A percentile compares a stretch with the other conserved stretches of the same genome.
These are phyloP conservation scores for Calycopis cecrops DNA, from an alignment of 1,140 invertebrate species.

Conservation along the genomic window DNA sequence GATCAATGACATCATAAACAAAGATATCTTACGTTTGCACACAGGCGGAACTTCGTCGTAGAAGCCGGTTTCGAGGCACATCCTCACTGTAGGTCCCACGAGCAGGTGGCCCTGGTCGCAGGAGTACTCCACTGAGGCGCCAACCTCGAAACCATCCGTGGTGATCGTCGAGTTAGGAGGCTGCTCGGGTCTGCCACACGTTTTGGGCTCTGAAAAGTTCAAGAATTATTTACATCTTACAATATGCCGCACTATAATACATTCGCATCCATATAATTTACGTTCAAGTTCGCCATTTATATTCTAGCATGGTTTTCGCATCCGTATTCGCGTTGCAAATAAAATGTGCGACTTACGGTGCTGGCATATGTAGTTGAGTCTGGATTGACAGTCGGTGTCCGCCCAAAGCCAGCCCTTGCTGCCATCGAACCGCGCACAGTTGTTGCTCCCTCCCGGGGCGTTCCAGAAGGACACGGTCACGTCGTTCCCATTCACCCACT, in stretches of 20 bases:
- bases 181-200: conserved; percentile 92
- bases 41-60: conserved; percentile 95
- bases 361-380: conserved; percentile 94
- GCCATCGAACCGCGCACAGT: conserved; percentile 93
- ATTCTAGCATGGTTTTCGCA: conserved; percentile 12
- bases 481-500: conserved; percentile 92
- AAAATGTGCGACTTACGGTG: conserved; percentile 83
- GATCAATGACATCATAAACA: too few relatives aligned
- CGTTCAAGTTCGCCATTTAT: too few relatives aligned
- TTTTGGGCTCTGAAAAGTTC: conserved; percentile 83
- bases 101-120: conserved; percentile 91
- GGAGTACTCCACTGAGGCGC: conserved; percentile 89
- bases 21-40: conserved; percentile 95
- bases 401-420: conserved; percentile 97
- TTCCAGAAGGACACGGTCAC: conserved; percentile 96
- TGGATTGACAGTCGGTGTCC: conserved; percentile 90
- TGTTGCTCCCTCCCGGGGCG: conserved; percentile 87
- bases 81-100: conserved; percentile 88
- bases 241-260: neutral
- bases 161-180: conserved; percentile 94
- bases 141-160: conserved; percentile 85
- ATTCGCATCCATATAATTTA: too few relatives aligned
- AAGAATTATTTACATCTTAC: too few relatives aligned
- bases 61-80: conserved; percentile 93
- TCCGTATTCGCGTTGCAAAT: conserved; percentile 17